Evolutionary conservation across 1,140 invertebrate species (phyloP), one percentile per base, ranked within the genome.

Genomic region (Drosophila virilis): DNA sequence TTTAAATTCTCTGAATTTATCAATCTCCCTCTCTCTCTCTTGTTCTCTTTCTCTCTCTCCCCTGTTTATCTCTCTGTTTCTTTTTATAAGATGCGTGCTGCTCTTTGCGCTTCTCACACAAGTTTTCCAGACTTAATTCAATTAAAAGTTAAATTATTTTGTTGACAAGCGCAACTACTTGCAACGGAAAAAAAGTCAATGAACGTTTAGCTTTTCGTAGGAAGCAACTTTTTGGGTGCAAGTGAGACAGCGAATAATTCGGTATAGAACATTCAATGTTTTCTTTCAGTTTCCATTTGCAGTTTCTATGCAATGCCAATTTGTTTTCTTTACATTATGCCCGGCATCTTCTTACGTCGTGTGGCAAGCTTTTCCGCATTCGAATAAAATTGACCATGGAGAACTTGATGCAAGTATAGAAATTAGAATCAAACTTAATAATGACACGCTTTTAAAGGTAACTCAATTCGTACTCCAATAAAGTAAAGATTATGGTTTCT

Each of bases 71-170:
- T 4, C 50, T 45, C 28, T 37, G 13, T 10, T 66, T 8, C 33
- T 1, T 35, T 59, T 42, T 42, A 42, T 13, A 42, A 42, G n/a
- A n/a, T 22, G 35, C 33, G 40, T 12, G n/a, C 35, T 33, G 28
- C 45, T 43, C 45, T 43, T 32, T 10, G 38, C 22, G 15, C 35
- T n/a, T 12, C 15, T 38, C 52, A n/a, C 28, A 50, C 37, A 43
- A 9, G 8, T 22, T 15, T 51, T 55, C 12, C 12, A 42, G 17
- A 4, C 73, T 70, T 84, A 74, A 84, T 85, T 77, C 35, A 84
- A 78, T 81, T 80, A 77, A 57, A 65, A 60, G 55, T 71, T 85
- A 65, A 80, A 85, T 80, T 84, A 48, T 57, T 85, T 65, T 80
- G 69, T 85, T 85, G 69, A 74, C 82, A 77, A 48, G 13, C 50